These are phyloP conservation scores for Dilophus febrilis DNA, from an alignment of 2,888 invertebrate species.

Conservation along the genomic window DNA sequence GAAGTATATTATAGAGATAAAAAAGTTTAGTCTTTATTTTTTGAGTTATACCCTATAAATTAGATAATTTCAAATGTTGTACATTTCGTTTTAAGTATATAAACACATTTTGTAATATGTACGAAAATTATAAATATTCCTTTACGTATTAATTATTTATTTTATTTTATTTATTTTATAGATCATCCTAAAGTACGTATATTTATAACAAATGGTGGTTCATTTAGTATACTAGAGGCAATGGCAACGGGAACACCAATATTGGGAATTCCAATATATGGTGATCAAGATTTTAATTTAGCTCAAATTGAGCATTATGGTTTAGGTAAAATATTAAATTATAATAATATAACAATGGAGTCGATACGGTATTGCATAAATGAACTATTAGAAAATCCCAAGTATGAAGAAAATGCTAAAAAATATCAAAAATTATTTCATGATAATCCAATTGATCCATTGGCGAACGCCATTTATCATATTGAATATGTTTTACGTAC, in stretches of 20 bases:
- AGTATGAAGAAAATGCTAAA: constrained; percentile 15
- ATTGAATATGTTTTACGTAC: constrained; percentile 24
- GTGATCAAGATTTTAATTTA: constrained; percentile 34
- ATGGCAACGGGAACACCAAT: constrained; percentile 32
- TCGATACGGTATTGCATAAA: constrained; percentile 24
- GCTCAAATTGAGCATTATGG: constrained; percentile 28
- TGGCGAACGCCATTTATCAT: constrained; percentile 20
- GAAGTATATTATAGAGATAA: no score
- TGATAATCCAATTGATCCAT: constrained; percentile 15
- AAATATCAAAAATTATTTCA: constrained; percentile 14
- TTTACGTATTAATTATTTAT: not conserved
- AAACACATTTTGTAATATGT: not conserved
- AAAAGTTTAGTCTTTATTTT: no score
- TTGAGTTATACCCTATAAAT: no score
- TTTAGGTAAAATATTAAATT: constrained; percentile 24
- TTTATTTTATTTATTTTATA: no score
- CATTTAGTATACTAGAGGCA: constrained; percentile 38
- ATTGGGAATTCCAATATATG: constrained; percentile 34
- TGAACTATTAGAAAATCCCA: constrained; percentile 23
- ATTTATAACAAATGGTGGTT: constrained; percentile 42
- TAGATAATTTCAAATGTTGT: not conserved
- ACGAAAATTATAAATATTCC: not conserved
- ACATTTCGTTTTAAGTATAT: not conserved
- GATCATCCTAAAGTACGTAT: constrained; percentile 36
- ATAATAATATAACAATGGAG: constrained; percentile 27